Conservation (phyloP, 1,140 invertebrate species). For the Leptopilina clavipes region DNA sequence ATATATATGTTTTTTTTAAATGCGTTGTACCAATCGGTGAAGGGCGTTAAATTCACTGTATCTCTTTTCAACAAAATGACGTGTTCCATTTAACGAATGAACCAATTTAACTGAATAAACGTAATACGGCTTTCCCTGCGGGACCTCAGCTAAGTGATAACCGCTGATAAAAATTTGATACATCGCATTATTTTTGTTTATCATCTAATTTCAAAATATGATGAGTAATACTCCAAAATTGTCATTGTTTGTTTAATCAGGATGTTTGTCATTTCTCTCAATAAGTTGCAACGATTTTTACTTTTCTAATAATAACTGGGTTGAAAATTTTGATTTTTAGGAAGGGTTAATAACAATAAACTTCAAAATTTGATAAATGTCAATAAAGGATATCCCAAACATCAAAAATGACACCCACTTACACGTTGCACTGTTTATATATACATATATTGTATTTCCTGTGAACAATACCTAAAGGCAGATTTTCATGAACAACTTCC, state of each 20-base stretch:
- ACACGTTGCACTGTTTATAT: not conserved
- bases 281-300: not conserved
- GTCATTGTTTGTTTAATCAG: not conserved
- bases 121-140: conserved; percentile 75
- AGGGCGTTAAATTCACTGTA: conserved; percentile 79
- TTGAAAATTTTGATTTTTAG: not conserved
- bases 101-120: conserved; percentile 77
- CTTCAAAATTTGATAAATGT: not conserved
- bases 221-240: not conserved
- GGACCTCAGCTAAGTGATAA: conserved; percentile 69
- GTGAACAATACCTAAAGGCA: not conserved
- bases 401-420: not conserved
- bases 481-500: not conserved
- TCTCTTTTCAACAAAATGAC: conserved; percentile 75
- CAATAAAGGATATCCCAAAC: conserved; percentile 1
- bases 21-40: conserved; percentile 76
- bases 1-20: too few relatives aligned
- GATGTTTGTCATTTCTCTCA: not conserved
- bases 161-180: conserved; percentile 72
- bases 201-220: conserved; percentile 15
- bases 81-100: conserved; percentile 65
- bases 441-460: not conserved
- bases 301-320: not conserved
- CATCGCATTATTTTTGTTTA: conserved; percentile 59
- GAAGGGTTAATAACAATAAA: too few relatives aligned